These are phyloP conservation scores for Physeter macrocephalus DNA, from an alignment of 2,113 vertebrate genomes.

Conservation along the genomic window DNA sequence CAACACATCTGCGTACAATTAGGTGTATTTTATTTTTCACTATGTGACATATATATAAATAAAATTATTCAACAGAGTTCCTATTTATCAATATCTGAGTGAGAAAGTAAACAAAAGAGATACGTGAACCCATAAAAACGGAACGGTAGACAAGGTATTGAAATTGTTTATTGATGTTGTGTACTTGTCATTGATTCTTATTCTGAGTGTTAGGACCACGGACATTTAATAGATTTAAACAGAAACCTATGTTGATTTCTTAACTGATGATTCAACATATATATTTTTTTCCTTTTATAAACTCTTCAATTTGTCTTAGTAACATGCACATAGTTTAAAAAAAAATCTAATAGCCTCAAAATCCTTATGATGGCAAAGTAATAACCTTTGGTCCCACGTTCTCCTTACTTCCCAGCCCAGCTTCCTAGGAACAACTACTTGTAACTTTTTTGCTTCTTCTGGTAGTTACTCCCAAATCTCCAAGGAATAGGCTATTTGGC, in stretches of 20 bases:
- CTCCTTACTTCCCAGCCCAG: neutral
- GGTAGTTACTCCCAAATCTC: neutral
- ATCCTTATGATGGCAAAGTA: conserved; percentile 6
- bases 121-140: neutral
- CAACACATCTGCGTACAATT: neutral
- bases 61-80: neutral
- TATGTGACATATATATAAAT: neutral
- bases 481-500: neutral
- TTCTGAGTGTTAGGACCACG: neutral
- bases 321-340: neutral
- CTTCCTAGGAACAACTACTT: neutral
- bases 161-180: neutral
- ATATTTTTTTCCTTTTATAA: neutral
- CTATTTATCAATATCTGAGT: neutral
- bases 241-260: neutral
- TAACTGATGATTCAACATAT: neutral
- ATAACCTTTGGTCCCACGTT: neutral
- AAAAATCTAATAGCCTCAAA: neutral
- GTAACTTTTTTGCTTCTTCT: neutral
- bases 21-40: neutral
- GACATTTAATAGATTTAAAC: neutral
- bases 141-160: neutral
- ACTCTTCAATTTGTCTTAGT: neutral
- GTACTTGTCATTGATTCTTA: neutral
- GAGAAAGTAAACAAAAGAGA: neutral